Conservation (phyloP, 2,888 invertebrate species). For the Flexamia atlantica region DNA sequence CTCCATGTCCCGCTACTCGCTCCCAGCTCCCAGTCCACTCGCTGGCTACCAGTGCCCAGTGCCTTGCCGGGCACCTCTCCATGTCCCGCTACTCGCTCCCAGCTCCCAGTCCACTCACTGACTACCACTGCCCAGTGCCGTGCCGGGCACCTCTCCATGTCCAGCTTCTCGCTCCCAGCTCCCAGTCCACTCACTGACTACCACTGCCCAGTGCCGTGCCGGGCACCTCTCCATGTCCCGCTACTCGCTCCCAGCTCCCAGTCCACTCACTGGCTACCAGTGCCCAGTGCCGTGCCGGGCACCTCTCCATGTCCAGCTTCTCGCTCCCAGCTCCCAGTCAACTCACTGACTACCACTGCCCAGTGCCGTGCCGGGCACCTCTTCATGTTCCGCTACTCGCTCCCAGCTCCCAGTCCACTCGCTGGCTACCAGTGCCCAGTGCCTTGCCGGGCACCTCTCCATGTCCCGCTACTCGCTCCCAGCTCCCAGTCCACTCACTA, state of each 20-base stretch:
- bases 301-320: not conserved
- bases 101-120: not conserved
- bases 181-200: not conserved
- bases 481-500: not conserved
- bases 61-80: not conserved
- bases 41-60: slow-evolving; percentile 2
- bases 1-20: not conserved
- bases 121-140: slow-evolving; percentile 1
- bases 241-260: not conserved
- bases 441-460: not conserved
- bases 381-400: not conserved
- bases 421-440: slow-evolving; percentile 2
- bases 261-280: slow-evolving; percentile 2
- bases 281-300: not conserved
- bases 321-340: not conserved
- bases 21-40: not conserved
- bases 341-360: not conserved
- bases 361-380: not conserved
- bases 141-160: not conserved
- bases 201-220: not conserved
- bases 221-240: not conserved
- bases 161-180: not conserved
- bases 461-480: not conserved
- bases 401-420: not conserved
- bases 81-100: not conserved